Evolutionary conservation across 2,113 vertebrate genomes (phyloP).

Genomic region (Lichenostomus cassidix): DNA sequence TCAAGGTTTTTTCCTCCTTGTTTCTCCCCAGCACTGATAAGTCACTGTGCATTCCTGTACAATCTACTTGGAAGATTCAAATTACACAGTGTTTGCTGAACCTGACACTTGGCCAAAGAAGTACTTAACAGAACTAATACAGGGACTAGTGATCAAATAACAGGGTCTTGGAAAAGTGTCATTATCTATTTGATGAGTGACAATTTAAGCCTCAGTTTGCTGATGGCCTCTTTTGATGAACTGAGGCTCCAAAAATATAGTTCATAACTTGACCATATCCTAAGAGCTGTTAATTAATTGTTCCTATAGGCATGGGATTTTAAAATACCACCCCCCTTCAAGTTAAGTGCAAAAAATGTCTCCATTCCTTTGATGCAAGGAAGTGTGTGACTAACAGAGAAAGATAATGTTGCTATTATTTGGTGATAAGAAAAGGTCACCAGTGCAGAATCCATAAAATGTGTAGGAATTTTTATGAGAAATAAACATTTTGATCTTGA

Average conservation of each 20-base stretch:
- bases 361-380: background rate
- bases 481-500: background rate
- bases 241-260: background rate
- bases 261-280: background rate
- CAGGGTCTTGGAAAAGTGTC: slow-evolving; percentile 52
- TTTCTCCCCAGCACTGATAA: slow-evolving; percentile 27
- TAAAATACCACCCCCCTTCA: background rate
- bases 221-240: slow-evolving; percentile 60
- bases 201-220: slow-evolving; percentile 44
- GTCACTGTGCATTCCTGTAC: slow-evolving; percentile 56
- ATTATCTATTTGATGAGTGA: slow-evolving; percentile 69
- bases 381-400: background rate
- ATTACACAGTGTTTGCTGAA: slow-evolving; percentile 70
- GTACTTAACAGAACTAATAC: slow-evolving; percentile 62
- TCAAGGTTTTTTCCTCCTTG: background rate
- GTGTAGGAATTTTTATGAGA: background rate
- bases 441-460: background rate
- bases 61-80: slow-evolving; percentile 63
- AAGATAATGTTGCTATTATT: background rate
- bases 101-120: slow-evolving; percentile 65
- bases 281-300: background rate
- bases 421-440: background rate
- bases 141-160: slow-evolving; percentile 66
- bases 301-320: background rate
- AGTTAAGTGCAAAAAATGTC: background rate